These are phyloP conservation scores for Monoplex corrugatus DNA, from an alignment of 2,888 invertebrate genomes.

Conservation along the genomic window DNA sequence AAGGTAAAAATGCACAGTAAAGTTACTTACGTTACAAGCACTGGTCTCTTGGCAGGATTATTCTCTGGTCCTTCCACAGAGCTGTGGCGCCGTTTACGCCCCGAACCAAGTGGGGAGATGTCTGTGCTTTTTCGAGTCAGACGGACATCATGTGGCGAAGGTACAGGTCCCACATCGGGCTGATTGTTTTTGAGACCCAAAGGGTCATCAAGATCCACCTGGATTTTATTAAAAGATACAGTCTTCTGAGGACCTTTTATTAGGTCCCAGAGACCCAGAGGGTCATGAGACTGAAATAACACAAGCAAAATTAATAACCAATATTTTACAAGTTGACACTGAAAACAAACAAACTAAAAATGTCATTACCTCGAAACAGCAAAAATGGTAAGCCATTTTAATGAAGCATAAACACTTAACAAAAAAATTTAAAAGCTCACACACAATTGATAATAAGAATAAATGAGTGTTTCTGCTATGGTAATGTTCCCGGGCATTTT, in stretches of 20 bases:
- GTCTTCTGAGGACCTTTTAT: not conserved
- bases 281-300: constrained; percentile 92
- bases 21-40: constrained; percentile 87
- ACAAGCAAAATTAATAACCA: not conserved
- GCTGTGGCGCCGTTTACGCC: constrained; percentile 89
- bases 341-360: not conserved
- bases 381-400: not conserved
- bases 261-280: constrained; percentile 93
- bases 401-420: not conserved
- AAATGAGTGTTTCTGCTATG: too few relatives aligned
- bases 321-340: too few relatives aligned
- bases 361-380: not conserved
- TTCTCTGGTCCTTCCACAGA: constrained; percentile 88
- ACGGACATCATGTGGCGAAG: constrained; percentile 64
- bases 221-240: constrained; percentile 54
- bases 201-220: constrained; percentile 96
- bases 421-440: too few relatives aligned
- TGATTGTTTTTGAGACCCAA: constrained; percentile 86
- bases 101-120: constrained; percentile 66
- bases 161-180: constrained; percentile 60
- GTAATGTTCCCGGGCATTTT: too few relatives aligned
- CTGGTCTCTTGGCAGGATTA: constrained; percentile 88
- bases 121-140: constrained; percentile 74
- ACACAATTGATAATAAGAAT: too few relatives aligned
- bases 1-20: too few relatives aligned